These are phyloP conservation scores for Syngnathoides biaculeatus DNA, from an alignment of 2,113 vertebrate genomes.

Conservation along the genomic window DNA sequence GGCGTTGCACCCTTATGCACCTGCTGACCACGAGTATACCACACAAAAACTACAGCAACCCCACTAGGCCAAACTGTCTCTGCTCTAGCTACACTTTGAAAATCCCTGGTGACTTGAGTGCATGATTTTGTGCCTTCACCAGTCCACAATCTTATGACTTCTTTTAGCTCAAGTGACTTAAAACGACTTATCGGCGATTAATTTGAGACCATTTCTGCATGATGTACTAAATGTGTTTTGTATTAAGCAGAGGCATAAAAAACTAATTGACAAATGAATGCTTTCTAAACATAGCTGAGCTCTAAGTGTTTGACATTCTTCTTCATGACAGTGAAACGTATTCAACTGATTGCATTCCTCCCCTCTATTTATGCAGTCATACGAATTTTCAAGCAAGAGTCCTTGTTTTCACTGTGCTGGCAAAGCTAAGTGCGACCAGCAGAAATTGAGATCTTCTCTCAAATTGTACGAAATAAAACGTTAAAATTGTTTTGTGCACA, in stretches of 20 bases:
- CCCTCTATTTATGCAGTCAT: slow-evolving; percentile 26
- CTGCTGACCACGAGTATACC: too few relatives aligned
- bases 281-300: not conserved
- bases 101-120: not conserved
- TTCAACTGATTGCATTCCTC: slow-evolving; percentile 26
- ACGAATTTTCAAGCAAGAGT: slow-evolving; percentile 21
- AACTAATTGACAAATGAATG: too few relatives aligned
- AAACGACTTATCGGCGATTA: not conserved
- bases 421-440: slow-evolving; percentile 10
- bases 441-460: not conserved
- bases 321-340: not conserved
- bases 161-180: not conserved
- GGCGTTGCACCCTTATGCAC: too few relatives aligned
- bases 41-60: too few relatives aligned
- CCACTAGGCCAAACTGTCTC: too few relatives aligned
- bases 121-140: not conserved
- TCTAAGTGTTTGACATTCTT: not conserved
- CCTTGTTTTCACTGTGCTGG: slow-evolving; percentile 18
- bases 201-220: not conserved
- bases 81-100: not conserved
- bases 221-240: not conserved
- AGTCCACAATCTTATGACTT: not conserved
- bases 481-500: not conserved
- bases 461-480: not conserved
- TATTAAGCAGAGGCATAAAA: too few relatives aligned